Conservation (phyloP, 2,888 invertebrate genomes). For the Rapana venosa region DNA sequence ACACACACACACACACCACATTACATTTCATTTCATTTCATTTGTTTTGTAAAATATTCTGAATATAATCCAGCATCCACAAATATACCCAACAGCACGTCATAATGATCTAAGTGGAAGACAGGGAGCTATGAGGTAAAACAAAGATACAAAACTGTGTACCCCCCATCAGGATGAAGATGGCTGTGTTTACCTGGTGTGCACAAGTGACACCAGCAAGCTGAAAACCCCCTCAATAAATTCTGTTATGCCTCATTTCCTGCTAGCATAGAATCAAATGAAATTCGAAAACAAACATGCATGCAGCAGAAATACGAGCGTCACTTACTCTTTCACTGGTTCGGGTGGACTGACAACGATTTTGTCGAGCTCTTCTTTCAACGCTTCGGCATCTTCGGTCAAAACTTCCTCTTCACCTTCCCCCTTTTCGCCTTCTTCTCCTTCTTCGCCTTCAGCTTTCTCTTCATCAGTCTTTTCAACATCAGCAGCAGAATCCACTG, state of each 20-base stretch:
- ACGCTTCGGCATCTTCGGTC: slow-evolving; percentile 57
- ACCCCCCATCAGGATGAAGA: no score
- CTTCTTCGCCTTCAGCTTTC: not conserved
- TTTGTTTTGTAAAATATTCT: not conserved
- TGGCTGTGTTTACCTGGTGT: slow-evolving; percentile 15
- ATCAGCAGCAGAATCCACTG: slow-evolving; percentile 11
- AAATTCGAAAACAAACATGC: no score
- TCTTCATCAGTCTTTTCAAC: not conserved
- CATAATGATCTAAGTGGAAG: no score
- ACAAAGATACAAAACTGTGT: no score
- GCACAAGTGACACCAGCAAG: not conserved
- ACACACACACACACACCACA: not conserved
- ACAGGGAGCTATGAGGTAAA: no score
- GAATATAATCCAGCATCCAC: no score
- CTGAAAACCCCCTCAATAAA: not conserved
- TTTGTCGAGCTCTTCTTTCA: slow-evolving; percentile 73
- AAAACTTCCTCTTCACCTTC: slow-evolving; percentile 50
- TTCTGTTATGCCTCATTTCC: no score
- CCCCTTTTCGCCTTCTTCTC: slow-evolving; percentile 22
- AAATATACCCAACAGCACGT: no score
- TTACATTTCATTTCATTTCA: not conserved
- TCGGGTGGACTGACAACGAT: slow-evolving; percentile 72
- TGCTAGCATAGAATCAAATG: no score
- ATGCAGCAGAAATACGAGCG: slow-evolving; percentile 33
- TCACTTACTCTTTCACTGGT: slow-evolving; percentile 55